phyloP scores from a whole-genome alignment of 2,888 invertebrate genomes.

The Sabellastarte sp. region DNA sequence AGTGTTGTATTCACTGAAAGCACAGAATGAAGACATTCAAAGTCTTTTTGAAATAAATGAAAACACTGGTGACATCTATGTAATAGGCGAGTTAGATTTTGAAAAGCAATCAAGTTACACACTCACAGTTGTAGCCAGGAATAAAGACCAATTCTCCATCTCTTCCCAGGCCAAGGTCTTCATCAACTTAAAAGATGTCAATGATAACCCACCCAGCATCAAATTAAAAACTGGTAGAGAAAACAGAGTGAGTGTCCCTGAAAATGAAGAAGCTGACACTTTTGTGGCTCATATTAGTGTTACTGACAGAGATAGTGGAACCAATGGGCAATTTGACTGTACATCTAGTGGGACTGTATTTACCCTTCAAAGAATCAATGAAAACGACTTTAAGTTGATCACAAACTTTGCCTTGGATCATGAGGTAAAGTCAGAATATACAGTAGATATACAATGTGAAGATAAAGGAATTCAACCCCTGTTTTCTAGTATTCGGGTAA shows the following conservation, averaged over 20 bases:
- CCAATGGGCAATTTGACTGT: background rate
- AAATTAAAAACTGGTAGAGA: background rate
- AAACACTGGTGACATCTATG: background rate
- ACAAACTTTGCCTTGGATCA: background rate
- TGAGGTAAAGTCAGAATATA: background rate
- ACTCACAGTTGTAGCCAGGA: background rate
- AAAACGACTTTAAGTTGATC: background rate
- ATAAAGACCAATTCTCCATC: background rate
- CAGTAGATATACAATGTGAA: background rate
- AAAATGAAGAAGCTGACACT: background rate
- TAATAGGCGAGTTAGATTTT: background rate
- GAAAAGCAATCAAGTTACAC: background rate
- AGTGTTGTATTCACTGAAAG: background rate
- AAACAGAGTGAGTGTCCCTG: background rate
- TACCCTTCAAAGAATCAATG: background rate
- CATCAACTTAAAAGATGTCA: background rate
- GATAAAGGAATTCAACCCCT: background rate
- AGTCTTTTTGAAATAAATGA: no score
- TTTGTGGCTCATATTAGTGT: background rate
- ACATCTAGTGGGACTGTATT: background rate
- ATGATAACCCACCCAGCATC: background rate
- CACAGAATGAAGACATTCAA: no score
- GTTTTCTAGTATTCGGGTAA: background rate
- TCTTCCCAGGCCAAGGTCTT: background rate
- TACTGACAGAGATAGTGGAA: background rate